Conservation (phyloP, 2,113 vertebrate species). For the Ameiurus melas region DNA sequence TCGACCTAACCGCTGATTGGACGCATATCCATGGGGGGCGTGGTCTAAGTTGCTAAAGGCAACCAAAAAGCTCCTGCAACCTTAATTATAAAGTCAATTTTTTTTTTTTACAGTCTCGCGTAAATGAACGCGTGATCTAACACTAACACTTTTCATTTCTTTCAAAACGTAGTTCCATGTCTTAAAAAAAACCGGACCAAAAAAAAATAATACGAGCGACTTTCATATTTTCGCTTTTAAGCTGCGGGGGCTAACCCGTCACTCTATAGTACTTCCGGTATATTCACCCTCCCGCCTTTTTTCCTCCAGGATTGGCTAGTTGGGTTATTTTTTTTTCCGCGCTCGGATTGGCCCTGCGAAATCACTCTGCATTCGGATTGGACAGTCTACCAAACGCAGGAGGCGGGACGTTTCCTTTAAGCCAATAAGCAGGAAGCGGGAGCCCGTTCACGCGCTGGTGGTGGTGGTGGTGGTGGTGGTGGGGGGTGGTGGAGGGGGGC, state of each 20-base stretch:
- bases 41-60: neutral
- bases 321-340: neutral
- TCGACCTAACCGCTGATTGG: neutral
- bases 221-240: neutral
- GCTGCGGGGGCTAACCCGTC: neutral
- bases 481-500: neutral
- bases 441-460: neutral
- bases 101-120: neutral
- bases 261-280: neutral
- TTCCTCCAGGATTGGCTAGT: neutral
- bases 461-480: too few species aligned
- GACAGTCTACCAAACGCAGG: neutral
- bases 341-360: neutral
- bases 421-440: neutral
- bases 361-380: neutral
- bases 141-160: neutral
- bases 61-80: neutral
- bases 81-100: neutral
- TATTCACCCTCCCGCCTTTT: neutral
- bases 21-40: neutral
- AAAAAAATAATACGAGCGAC: neutral
- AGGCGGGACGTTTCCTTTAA: neutral
- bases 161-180: neutral
- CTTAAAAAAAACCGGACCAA: too few species aligned
- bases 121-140: neutral